Conservation (phyloP, 2,113 vertebrate species). For the Lophochroa leadbeateri region DNA sequence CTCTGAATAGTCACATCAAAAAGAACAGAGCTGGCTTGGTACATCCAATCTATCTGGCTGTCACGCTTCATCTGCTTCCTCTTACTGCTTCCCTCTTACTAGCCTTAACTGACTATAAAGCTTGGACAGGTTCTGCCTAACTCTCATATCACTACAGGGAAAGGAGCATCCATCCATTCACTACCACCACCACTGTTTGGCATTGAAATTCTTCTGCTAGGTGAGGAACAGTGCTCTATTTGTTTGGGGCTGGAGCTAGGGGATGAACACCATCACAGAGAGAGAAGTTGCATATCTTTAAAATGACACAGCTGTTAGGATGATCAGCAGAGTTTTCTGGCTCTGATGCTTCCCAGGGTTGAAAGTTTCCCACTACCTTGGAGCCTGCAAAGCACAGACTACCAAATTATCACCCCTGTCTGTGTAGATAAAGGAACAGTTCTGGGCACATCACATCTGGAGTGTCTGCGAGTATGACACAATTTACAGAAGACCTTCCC, state of each 20-base stretch:
- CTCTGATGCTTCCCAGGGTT: background rate
- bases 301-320: background rate
- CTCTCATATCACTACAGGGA: background rate
- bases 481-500: background rate
- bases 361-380: background rate
- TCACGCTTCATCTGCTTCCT: background rate
- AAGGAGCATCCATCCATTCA: background rate
- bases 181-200: background rate
- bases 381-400: background rate
- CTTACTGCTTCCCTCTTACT: background rate
- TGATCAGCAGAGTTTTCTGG: background rate
- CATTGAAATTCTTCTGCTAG: background rate
- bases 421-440: background rate
- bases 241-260: background rate
- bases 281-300: background rate
- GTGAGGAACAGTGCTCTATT: background rate
- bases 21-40: background rate
- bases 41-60: background rate
- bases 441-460: background rate
- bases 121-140: background rate
- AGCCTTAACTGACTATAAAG: background rate
- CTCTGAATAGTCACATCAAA: background rate
- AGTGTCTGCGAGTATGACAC: background rate
- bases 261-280: background rate
- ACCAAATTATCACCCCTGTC: background rate